Base-by-base conservation (phyloP, 2,888 invertebrate species). In the Xanthorhoe designata region DNA sequence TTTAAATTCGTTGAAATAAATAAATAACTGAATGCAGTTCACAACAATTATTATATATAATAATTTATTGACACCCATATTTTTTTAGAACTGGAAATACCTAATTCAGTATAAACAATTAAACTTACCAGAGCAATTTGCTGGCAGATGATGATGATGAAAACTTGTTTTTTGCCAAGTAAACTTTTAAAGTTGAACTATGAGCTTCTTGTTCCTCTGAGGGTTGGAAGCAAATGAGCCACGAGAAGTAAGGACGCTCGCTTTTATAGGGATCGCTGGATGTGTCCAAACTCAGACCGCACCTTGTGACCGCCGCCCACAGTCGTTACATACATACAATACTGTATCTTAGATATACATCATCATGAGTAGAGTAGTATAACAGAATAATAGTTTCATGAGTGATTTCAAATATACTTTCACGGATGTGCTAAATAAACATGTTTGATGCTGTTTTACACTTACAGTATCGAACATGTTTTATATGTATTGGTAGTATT, bases 151-250 rank as follows among this genome's bases (percentile, higher is more conserved):
- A 24, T 49, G n/a, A n/a, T n/a, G n/a, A n/a, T 24, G 15, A 18
- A 1, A 54, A n/a, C 32, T 6, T 18, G 24, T 45, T 19, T 51
- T 65, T 19, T 15, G 54, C 6, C 18, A 58, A 58, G 42, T 59
- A 4, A 62, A 63, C 62, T 57, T 65, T 47, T 19, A 52, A 62
- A 64, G 15, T 54, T 10, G 19, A 13, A 61, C 49, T 32, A 19
- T 19, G 38, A 17, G 47, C 61, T 70, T 68, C 70, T 62, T 62
- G 56, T 62, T 52, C 62, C 71, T 66, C 51, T 61, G 85, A 79
- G 82, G 83, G 83, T 79, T 75, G 81, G 84, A 85, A 82, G 81
- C 86, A 91, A 92, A 91, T 92, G 91, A 89, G 83, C 84, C 82
- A 72, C 81, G 77, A 77, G 78, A 80, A 77, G 77, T 77, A 77